Evolutionary conservation across 2,113 vertebrate genomes (phyloP).

Genomic region (Calyptommatus sinebrachiatus): DNA sequence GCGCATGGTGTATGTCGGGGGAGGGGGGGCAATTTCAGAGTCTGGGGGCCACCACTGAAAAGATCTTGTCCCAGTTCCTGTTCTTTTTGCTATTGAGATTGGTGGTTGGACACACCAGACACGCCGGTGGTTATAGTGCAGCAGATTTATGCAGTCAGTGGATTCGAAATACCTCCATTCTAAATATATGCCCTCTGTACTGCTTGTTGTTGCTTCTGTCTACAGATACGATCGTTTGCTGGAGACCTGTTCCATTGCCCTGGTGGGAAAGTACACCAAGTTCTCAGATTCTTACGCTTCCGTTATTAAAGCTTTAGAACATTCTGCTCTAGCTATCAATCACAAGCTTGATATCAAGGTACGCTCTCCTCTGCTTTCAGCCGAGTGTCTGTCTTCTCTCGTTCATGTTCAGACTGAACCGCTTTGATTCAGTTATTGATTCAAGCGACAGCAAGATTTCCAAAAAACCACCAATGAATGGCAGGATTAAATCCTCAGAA

Average conservation of each 20-base stretch:
- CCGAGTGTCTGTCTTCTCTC: not conserved
- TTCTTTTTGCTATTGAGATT: too few relatives aligned
- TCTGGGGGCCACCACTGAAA: too few relatives aligned
- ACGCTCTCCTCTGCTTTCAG: not conserved
- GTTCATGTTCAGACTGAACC: not conserved
- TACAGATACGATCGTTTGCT: slow-evolving; percentile 88
- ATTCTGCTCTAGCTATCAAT: slow-evolving; percentile 93
- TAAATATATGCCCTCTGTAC: not conserved
- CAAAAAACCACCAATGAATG: too few relatives aligned
- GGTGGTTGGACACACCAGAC: not conserved
- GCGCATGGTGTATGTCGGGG: too few relatives aligned
- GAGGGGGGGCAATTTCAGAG: too few relatives aligned
- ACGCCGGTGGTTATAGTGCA: not conserved
- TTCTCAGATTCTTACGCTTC: slow-evolving; percentile 96
- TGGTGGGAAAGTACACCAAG: slow-evolving; percentile 97
- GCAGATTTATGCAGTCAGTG: not conserved
- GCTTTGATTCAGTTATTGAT: too few relatives aligned
- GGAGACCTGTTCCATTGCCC: slow-evolving; percentile 87
- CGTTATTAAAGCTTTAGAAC: slow-evolving; percentile 95
- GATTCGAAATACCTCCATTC: not conserved
- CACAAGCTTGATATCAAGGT: slow-evolving; percentile 96
- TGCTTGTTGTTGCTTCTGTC: not conserved
- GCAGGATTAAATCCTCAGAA: too few relatives aligned
- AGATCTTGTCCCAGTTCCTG: too few relatives aligned
- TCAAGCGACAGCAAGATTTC: too few relatives aligned